Conservation (phyloP, 2,797 vertebrate species). For the Tenualosa ilisha region DNA sequence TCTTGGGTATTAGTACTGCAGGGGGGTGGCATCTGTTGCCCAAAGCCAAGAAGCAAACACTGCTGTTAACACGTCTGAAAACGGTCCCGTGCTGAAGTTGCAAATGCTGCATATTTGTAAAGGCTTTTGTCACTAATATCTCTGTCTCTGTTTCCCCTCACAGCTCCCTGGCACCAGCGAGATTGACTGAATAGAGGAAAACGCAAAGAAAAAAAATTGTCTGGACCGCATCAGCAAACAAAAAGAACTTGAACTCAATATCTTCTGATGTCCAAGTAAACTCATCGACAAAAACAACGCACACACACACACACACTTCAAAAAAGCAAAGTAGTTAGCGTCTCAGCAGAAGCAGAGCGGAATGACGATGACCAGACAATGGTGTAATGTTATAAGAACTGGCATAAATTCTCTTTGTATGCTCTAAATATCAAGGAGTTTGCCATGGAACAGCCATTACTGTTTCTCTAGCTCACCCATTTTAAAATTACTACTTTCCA, state of each 20-base stretch:
- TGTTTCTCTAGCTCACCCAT: background rate
- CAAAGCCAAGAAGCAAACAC: slow-evolving; percentile 12
- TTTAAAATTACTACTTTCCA: slow-evolving; percentile 12
- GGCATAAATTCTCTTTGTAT: slow-evolving; percentile 3
- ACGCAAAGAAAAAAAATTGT: background rate
- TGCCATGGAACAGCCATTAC: slow-evolving; percentile 18
- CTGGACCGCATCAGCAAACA: background rate
- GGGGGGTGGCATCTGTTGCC: background rate
- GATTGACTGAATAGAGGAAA: slow-evolving; percentile 12
- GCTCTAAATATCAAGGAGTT: slow-evolving; percentile 1
- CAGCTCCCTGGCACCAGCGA: background rate
- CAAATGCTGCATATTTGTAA: slow-evolving; percentile 10
- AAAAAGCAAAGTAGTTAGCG: background rate
- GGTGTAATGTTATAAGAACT: background rate
- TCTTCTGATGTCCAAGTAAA: slow-evolving; percentile 19
- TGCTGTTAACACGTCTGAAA: background rate
- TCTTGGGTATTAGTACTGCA: background rate
- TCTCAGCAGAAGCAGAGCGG: background rate
- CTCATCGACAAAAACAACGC: too few species aligned
- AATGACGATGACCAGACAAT: slow-evolving; percentile 11
- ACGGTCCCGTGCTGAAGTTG: background rate
- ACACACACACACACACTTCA: background rate
- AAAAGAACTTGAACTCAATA: background rate
- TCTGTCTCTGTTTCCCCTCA: background rate
- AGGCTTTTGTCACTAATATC: slow-evolving; percentile 20